Evolutionary conservation across 2,113 vertebrate species (phyloP).

Genomic region (Gobius niger): DNA sequence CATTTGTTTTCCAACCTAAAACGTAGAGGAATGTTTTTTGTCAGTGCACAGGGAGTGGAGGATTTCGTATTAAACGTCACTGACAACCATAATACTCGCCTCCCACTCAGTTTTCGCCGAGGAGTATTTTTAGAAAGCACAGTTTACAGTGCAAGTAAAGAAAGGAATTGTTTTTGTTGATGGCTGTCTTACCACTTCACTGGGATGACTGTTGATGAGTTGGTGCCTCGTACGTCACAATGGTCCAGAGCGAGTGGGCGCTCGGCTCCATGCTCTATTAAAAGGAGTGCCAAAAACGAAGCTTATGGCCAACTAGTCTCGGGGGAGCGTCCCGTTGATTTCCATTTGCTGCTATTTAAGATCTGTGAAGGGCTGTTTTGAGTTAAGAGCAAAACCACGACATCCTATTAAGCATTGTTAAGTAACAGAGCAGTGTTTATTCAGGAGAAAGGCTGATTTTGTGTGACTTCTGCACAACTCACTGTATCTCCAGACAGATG

Average conservation of each 20-base stretch:
- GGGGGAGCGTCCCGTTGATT: conserved; percentile 56
- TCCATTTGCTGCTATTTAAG: conserved; percentile 68
- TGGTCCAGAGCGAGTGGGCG: conserved; percentile 68
- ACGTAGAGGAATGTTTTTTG: conserved; percentile 59
- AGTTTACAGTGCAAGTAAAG: conserved; percentile 62
- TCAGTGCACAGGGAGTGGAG: conserved; percentile 51
- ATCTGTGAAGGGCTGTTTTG: conserved; percentile 63
- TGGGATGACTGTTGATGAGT: conserved; percentile 71
- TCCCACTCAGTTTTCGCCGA: conserved; percentile 58
- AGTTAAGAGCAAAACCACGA: conserved; percentile 69
- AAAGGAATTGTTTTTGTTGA: conserved; percentile 70
- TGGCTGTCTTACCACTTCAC: conserved; percentile 65
- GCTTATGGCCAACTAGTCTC: conserved; percentile 56
- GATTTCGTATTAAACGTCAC: conserved; percentile 67
- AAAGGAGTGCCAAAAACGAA: conserved; percentile 53
- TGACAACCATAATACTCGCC: conserved; percentile 44
- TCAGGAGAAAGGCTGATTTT: conserved; percentile 27
- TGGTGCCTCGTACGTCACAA: conserved; percentile 70
- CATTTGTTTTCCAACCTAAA: conserved; percentile 59
- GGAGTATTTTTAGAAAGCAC: conserved; percentile 70
- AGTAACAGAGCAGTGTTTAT: conserved; percentile 63
- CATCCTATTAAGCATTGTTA: conserved; percentile 71
- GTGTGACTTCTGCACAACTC: neutral
- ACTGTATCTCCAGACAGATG: conserved; percentile 2
- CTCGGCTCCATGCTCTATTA: conserved; percentile 71